Evolutionary conservation across 2,888 invertebrate genomes (phyloP).

Genomic region (Melikaiella ostensackeni): DNA sequence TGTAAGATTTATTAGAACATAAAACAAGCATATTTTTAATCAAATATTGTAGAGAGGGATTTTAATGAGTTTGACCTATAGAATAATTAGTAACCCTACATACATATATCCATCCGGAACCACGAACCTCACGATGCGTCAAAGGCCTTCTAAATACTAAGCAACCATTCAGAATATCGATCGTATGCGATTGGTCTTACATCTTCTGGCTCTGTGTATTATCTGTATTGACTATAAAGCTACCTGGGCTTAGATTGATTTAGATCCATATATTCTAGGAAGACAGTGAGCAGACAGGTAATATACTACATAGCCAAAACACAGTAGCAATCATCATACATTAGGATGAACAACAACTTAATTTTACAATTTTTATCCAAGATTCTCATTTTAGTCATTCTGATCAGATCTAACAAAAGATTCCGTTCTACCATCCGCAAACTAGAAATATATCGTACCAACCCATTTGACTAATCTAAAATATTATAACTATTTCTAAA

Average conservation of each 20-base stretch:
- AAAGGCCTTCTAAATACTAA: conserved; percentile 23
- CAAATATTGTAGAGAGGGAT: background rate
- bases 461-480: too few species aligned
- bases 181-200: conserved; percentile 23
- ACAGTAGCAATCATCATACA: background rate
- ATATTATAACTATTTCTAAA: too few species aligned
- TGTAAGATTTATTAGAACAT: too few species aligned
- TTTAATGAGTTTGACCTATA: background rate
- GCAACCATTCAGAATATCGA: conserved; percentile 21
- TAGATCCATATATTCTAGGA: conserved; percentile 16
- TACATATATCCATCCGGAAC: background rate
- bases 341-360: background rate
- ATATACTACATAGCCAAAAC: background rate
- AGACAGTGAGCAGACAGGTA: background rate
- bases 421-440: too few species aligned
- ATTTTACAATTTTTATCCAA: too few species aligned
- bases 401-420: too few species aligned
- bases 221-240: conserved; percentile 8
- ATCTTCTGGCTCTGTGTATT: conserved; percentile 13
- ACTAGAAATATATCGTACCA: too few species aligned
- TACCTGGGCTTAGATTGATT: conserved; percentile 21
- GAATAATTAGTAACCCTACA: background rate
- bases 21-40: background rate
- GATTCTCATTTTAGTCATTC: too few species aligned
- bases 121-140: background rate